Base-by-base conservation (phyloP, 2,797 vertebrate species). In the Xerus rutilus region DNA sequence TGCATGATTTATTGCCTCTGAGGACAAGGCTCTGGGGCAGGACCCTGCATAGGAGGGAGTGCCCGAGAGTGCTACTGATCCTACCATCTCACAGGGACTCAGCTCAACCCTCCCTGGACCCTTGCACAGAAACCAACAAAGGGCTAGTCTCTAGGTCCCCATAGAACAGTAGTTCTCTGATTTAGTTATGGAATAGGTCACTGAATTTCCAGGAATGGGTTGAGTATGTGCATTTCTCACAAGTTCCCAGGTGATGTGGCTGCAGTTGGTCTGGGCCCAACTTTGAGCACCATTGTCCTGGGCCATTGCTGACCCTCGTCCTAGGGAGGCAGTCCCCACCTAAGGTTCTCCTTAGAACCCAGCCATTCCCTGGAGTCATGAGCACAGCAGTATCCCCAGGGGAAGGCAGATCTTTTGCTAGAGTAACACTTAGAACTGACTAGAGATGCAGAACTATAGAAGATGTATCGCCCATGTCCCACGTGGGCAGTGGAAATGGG, bases 281-380 rank as follows among this genome's bases (percentile, higher is more conserved):
- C 57, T 73, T 11, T 79, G 67, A 77, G 52, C 35, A 77, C 14
- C 57, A 47, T 32, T 43, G 21, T 39, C 45, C 1, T 14, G n/a
- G 20, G 11, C 18, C 47, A 30, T 12, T 9, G 62, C 45, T 77
- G 54, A 65, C 43, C 39, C 21, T 15, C 13, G 3, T 7, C 28
- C 57, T 13, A 64, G 77, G 35, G 54, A 84, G 52, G 5, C 12
- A 28, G n/a, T 14, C 15, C 45, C 67, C n/a, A 30, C 5, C 47
- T 20, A 13, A 67, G 18, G 49, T 25, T 77, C 43, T n/a, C 43
- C 67, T 49, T 20, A 69, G 35, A 10, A 62, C 62, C 69, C 18
- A 39, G n/a, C 20, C n/a, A 0, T 14, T 5, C 1, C 25, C 7
- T 23, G 59, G 35, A 39, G 39, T 35, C 32, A 0, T n/a, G 23